These are phyloP conservation scores for honey bee (Apis mellifera) DNA, from an alignment of 1,140 invertebrate species.

Conservation along the genomic window DNA sequence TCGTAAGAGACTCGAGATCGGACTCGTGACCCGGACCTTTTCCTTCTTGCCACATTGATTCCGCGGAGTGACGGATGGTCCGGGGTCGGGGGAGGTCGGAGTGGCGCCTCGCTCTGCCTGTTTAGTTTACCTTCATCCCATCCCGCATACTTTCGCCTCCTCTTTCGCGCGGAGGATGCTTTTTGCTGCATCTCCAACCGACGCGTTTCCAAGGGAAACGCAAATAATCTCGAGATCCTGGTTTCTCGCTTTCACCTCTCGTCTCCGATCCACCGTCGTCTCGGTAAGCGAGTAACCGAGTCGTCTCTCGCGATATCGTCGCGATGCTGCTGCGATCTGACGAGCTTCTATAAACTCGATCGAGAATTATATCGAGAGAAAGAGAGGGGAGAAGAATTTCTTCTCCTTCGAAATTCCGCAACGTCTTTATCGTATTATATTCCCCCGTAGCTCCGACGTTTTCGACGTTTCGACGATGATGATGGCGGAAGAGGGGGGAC, in stretches of 20 bases:
- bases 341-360: too few species aligned
- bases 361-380: too few species aligned
- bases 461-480: slow-evolving; percentile 22
- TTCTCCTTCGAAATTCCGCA: slow-evolving; percentile 15
- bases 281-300: slow-evolving; percentile 5
- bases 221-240: slow-evolving; percentile 54
- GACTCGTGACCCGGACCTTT: slow-evolving; percentile 67
- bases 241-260: neutral
- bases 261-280: slow-evolving; percentile 49
- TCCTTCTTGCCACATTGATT: slow-evolving; percentile 70
- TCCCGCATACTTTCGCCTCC: slow-evolving; percentile 35
- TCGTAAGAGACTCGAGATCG: slow-evolving; percentile 48
- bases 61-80: slow-evolving; percentile 67
- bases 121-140: slow-evolving; percentile 59
- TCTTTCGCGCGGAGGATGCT: slow-evolving; percentile 1
- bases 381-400: too few species aligned
- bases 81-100: slow-evolving; percentile 64
- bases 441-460: slow-evolving; percentile 34
- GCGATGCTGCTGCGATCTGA: too few species aligned
- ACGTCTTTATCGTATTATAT: slow-evolving; percentile 22
- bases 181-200: slow-evolving; percentile 22
- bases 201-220: slow-evolving; percentile 53
- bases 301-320: neutral
- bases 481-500: neutral
- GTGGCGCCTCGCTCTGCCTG: slow-evolving; percentile 63